These are phyloP conservation scores for Aurelia coerulea DNA, from an alignment of 30 jellyfish, hydroid and myxozoan genomes.

Conservation along the genomic window DNA sequence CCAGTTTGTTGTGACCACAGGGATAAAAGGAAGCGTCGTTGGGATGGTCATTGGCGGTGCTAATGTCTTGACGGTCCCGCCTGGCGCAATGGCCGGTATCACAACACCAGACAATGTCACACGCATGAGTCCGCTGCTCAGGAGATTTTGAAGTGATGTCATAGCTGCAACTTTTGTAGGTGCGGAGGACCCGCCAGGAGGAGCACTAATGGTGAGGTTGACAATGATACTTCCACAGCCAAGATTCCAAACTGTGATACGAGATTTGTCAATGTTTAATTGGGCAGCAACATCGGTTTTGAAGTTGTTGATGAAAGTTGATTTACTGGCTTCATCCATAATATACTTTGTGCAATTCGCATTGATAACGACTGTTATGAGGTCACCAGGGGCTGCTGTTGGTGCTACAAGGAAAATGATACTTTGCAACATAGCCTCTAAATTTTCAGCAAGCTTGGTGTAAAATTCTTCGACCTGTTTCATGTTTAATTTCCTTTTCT, in stretches of 20 bases:
- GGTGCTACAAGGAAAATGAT: slow-evolving; percentile 1
- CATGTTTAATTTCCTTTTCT: too few species aligned
- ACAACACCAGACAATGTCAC: slow-evolving; percentile 34
- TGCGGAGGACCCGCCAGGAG: slow-evolving; percentile 14
- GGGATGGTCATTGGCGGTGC: slow-evolving; percentile 38
- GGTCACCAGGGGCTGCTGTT: slow-evolving; percentile 27
- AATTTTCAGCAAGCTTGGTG: not conserved
- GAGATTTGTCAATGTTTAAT: slow-evolving; percentile 24
- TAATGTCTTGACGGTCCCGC: slow-evolving; percentile 36
- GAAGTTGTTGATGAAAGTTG: slow-evolving; percentile 12
- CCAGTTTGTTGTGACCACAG: slow-evolving; percentile 64
- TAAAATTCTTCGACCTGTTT: not conserved
- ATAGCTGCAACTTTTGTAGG: slow-evolving; percentile 53
- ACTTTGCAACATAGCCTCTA: not conserved
- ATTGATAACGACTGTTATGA: slow-evolving; percentile 46
- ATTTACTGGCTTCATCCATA: not conserved
- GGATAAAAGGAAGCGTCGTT: slow-evolving; percentile 40
- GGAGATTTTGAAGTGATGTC: slow-evolving; percentile 29
- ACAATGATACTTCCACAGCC: slow-evolving; percentile 64
- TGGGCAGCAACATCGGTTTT: not conserved
- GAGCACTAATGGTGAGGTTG: slow-evolving; percentile 38
- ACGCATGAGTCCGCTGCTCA: slow-evolving; percentile 31
- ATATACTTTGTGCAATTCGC: slow-evolving; percentile 54
- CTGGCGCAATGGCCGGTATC: slow-evolving; percentile 59
- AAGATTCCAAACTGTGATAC: slow-evolving; percentile 20